Conservation (phyloP, 2,113 vertebrate species). For the Axis porcinus region DNA sequence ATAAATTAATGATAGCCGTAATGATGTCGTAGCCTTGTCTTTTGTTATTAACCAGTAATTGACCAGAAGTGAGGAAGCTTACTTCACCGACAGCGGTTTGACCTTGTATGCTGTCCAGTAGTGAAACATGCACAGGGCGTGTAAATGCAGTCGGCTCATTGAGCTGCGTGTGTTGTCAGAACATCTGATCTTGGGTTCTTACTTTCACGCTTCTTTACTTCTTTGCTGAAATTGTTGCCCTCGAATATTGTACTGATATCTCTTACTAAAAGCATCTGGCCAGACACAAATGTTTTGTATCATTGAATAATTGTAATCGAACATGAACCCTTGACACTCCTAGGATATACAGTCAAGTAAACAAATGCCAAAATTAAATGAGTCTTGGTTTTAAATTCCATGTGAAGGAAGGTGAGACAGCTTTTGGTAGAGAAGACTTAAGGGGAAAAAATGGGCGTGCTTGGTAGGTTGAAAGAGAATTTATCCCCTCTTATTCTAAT, state of each 20-base stretch:
- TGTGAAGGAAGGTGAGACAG: not conserved
- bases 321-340: not conserved
- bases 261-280: not conserved
- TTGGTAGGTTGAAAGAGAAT: not conserved
- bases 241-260: not conserved
- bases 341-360: not conserved
- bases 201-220: not conserved
- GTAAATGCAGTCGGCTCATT: conserved; percentile 25
- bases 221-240: conserved; percentile 23
- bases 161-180: not conserved
- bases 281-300: not conserved
- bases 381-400: not conserved
- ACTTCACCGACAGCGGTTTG: conserved; percentile 65
- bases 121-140: conserved; percentile 19
- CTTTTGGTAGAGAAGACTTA: not conserved
- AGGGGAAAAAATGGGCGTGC: not conserved
- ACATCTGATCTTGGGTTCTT: not conserved
- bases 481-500: not conserved
- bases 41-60: conserved; percentile 67
- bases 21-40: conserved; percentile 68
- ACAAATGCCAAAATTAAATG: not conserved
- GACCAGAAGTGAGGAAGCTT: conserved; percentile 59
- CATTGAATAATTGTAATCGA: not conserved
- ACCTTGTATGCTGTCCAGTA: conserved; percentile 50
- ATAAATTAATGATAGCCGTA: conserved; percentile 69